Base-by-base conservation (phyloP, 2,888 invertebrate genomes). In the Drosophila picticornis region DNA sequence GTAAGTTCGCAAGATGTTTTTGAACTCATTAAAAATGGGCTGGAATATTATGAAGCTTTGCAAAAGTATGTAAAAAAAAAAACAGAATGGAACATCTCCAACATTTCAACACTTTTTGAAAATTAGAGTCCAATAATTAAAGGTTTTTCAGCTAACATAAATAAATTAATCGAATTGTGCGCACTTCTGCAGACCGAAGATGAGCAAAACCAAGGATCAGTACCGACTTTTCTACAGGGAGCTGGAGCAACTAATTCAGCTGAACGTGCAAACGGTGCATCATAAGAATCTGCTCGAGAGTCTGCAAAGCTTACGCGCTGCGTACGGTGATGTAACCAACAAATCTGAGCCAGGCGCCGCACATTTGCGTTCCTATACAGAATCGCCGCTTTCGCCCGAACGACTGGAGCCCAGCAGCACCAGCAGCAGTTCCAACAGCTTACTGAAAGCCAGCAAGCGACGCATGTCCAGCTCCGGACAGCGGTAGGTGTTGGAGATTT, bases 151-250 rank as follows among this genome's bases (percentile, higher is more conserved):
- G 36, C 9, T 4, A 34, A 3, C 16, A 34, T 22, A 16, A 53
- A 22, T 22, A 5, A 31, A 13, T 53, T 1, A 1, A 22, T 13
- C 11, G 19, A 25, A 11, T 11, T 19, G 0, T 34, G 11, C 6
- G 2, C 9, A 11, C 22, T 29, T 22, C 57, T 75, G 0, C 55
- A 92, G 93, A 32, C 67, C 92, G 3, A 93, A 92, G 81, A 94
- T 94, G 1, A 93, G 93, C 13, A 96, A 96, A 29, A 95, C 96
- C 76, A 98, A 98, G 84, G 98, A 99, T 90, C 98, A 98, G 87
- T 99, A 99, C 94, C 95, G 97, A 53, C 95, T 97, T 34, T 95
- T 99, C 92, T 99, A 98, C 97, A 95, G 95, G 36, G 99, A 99
- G 92, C 93, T 99, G 56, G 99, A 99, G 92, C 95, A 96, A 16